Conservation (phyloP, 2,113 vertebrate species). For the Crotophaga sulcirostris region DNA sequence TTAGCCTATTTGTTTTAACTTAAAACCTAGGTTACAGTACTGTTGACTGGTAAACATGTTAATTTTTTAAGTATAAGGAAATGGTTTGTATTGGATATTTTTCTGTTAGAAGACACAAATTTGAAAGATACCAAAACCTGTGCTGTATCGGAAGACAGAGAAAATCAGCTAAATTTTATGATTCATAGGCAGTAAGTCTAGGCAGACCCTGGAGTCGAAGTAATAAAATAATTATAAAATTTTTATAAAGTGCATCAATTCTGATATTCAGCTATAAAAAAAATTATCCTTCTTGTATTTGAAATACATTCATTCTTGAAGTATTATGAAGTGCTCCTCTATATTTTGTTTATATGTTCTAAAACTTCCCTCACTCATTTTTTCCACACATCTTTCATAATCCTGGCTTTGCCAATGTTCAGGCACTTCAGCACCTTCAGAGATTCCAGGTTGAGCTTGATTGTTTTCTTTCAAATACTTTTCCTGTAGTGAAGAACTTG, state of each 20-base stretch:
- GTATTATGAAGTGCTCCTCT: background rate
- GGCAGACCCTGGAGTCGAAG: background rate
- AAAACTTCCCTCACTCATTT: background rate
- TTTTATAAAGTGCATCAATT: background rate
- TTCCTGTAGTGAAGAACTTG: background rate
- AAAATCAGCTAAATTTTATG: background rate
- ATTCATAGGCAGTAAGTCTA: background rate
- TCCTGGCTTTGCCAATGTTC: background rate
- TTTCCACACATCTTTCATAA: fast-evolving
- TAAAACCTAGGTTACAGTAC: background rate
- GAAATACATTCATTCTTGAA: background rate
- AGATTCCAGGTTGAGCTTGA: background rate
- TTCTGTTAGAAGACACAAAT: background rate
- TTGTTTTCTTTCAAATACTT: background rate
- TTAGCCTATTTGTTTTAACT: background rate
- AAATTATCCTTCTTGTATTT: background rate
- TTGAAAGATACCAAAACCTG: background rate
- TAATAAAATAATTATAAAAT: background rate
- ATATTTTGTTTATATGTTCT: background rate
- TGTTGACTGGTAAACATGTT: background rate
- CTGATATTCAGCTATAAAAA: background rate
- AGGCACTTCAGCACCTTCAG: background rate
- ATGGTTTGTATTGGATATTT: background rate
- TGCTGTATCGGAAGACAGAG: background rate
- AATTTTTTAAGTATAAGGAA: background rate